Percentiles rank a stretch among this genome's conserved stretches.
Evolutionary conservation across 2,888 invertebrate species (phyloP).

Genomic region (Dynastes maya): DNA sequence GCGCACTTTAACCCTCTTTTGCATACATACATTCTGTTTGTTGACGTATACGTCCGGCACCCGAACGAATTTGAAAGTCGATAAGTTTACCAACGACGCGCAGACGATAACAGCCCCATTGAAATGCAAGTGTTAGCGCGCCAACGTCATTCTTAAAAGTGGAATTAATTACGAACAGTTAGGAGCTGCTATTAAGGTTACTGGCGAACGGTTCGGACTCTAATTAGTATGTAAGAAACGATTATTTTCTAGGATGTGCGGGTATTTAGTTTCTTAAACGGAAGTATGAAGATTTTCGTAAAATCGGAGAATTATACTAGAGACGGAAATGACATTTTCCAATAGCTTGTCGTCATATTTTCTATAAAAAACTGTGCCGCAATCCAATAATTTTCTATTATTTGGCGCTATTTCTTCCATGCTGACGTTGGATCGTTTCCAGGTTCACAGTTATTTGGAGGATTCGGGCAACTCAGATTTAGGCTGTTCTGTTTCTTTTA

Average conservation of each 20-base stretch:
- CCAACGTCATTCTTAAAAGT: constrained; percentile 3
- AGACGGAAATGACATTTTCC: too few species aligned
- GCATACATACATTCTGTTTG: constrained; percentile 47
- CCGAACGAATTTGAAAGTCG: constrained; percentile 42
- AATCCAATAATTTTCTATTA: too few species aligned
- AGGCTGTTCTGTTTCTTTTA: too few species aligned
- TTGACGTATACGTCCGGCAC: constrained; percentile 35
- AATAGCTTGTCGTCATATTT: too few species aligned
- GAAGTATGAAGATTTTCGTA: too few species aligned
- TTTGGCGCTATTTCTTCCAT: too few species aligned
- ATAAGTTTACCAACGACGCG: constrained; percentile 31
- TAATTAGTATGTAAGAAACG: not conserved
- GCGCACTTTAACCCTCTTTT: constrained; percentile 55
- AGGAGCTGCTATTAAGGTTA: not conserved
- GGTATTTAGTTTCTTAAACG: too few species aligned
- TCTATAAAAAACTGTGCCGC: too few species aligned
- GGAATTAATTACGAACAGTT: not conserved
- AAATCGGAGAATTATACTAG: too few species aligned
- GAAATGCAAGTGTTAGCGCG: constrained; percentile 13
- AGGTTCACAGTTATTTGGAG: too few species aligned
- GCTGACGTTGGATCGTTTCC: too few species aligned
- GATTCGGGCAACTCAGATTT: too few species aligned
- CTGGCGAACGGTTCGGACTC: not conserved
- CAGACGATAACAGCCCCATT: constrained; percentile 26
- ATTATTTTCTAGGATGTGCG: not conserved